Conservation (phyloP, 2,113 vertebrate genomes). For the Tichodroma muraria region DNA sequence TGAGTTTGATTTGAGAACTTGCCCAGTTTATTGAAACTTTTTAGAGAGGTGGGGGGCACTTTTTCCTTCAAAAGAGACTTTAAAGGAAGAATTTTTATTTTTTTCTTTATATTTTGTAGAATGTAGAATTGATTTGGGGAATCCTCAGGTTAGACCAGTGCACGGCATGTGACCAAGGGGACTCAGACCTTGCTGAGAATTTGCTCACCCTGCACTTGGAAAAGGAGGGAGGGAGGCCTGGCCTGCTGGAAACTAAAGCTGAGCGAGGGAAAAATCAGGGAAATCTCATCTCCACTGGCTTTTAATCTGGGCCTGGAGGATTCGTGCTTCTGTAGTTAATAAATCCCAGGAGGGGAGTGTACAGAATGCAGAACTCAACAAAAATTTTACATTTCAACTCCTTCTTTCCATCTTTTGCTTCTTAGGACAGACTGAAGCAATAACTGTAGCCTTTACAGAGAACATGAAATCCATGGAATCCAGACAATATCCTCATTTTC, state of each 20-base stretch:
- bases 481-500: neutral
- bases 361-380: neutral
- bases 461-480: neutral
- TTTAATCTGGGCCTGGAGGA: neutral
- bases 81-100: too few species aligned
- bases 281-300: neutral
- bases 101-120: neutral
- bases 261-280: neutral
- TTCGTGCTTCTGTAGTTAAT: neutral
- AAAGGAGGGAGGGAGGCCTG: neutral
- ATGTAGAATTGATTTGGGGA: neutral
- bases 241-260: neutral
- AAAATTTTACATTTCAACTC: neutral
- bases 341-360: neutral
- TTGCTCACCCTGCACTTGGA: accelerated
- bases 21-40: neutral
- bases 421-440: neutral
- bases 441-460: neutral
- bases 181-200: neutral
- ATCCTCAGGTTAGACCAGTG: neutral
- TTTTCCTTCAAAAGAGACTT: neutral
- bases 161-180: accelerated
- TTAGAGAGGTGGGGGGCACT: too few species aligned
- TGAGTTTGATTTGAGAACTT: neutral
- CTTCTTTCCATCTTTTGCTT: neutral